A percentile compares a stretch with the other conserved stretches of the same genome.
phyloP scores from a whole-genome alignment of 1,140 invertebrate species.

The Wasmannia auropunctata region DNA sequence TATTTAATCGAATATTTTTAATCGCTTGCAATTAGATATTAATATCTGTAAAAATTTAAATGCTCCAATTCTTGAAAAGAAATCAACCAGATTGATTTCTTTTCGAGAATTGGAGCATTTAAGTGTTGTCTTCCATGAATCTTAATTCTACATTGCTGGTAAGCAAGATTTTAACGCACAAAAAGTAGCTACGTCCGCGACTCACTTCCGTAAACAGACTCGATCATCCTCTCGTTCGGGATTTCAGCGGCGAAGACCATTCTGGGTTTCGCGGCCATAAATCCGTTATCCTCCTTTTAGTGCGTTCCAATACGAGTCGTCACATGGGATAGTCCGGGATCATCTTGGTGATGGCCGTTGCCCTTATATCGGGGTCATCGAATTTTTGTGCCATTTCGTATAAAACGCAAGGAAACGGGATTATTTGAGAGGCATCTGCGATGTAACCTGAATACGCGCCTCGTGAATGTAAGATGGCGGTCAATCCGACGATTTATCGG shows the following conservation, averaged over 20 bases:
- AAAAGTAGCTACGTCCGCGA: neutral
- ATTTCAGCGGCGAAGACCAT: neutral
- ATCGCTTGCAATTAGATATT: neutral
- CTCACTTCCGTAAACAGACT: conserved; percentile 39
- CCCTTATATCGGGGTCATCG: conserved; percentile 39
- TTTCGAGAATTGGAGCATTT: neutral
- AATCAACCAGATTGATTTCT: too few species aligned
- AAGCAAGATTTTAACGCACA: neutral
- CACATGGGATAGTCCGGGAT: neutral
- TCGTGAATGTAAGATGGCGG: conserved; percentile 26
- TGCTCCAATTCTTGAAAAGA: neutral
- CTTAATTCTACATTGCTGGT: neutral
- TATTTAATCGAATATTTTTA: neutral
- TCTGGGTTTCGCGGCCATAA: neutral
- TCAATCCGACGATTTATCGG: conserved; percentile 46
- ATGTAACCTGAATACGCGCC: conserved; percentile 22
- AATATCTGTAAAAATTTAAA: neutral
- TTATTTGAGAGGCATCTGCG: neutral
- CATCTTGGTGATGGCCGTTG: neutral
- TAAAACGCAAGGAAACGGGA: conserved; percentile 3
- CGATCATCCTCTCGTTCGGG: neutral
- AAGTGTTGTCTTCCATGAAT: neutral
- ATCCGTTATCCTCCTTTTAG: conserved; percentile 25
- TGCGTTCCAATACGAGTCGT: conserved; percentile 18
- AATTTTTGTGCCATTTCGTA: conserved; percentile 5